Conservation (phyloP, 2,888 invertebrate genomes). For the Podotricha telesiphe region DNA sequence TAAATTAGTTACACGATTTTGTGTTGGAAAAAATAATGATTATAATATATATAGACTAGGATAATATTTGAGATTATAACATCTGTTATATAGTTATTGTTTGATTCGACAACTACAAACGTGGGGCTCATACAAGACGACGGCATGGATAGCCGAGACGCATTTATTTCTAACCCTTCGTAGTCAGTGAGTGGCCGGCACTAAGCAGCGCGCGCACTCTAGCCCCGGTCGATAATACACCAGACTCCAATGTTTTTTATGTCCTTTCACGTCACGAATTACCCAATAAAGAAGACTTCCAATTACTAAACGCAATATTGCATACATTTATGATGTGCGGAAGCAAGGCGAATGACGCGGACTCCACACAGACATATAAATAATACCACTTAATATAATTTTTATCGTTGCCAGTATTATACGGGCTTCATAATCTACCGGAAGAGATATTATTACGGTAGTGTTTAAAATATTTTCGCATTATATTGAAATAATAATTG, state of each 20-base stretch:
- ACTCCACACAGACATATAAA: constrained; percentile 39
- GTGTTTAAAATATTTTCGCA: constrained; percentile 24
- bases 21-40: no score
- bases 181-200: constrained; percentile 42
- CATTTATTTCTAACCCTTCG: constrained; percentile 52
- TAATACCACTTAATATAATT: constrained; percentile 34
- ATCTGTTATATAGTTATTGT: not conserved
- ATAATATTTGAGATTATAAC: not conserved
- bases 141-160: constrained; percentile 47
- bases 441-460: constrained; percentile 30
- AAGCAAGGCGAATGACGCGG: constrained; percentile 33
- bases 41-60: not conserved
- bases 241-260: constrained; percentile 82
- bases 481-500: constrained; percentile 28
- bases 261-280: constrained; percentile 76
- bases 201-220: constrained; percentile 69
- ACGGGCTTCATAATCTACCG: constrained; percentile 23
- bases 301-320: constrained; percentile 64
- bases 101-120: not conserved
- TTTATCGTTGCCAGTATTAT: constrained; percentile 21
- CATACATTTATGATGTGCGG: constrained; percentile 52
- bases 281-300: constrained; percentile 71
- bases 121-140: constrained; percentile 51
- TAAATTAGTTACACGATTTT: not conserved
- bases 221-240: constrained; percentile 77